Evolutionary conservation across 1,140 invertebrate genomes (phyloP), one percentile per base, ranked within the genome.

Genomic region (Drosophila auraria): DNA sequence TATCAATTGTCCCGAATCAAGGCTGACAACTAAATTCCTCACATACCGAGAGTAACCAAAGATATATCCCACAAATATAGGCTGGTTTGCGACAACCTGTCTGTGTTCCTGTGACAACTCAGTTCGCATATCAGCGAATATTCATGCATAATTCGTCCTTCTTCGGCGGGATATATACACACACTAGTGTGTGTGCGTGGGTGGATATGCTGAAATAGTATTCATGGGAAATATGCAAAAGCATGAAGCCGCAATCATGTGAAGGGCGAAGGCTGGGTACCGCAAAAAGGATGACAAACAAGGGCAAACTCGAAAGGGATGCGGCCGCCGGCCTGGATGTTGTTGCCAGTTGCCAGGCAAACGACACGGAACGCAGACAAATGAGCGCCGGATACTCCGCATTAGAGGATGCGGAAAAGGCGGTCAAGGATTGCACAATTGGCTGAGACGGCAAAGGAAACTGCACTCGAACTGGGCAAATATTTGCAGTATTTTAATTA

Each of bases 171-270:
- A 17, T 63, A 15, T 36, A 25, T 36, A 30, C 36, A 2, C 5
- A 25, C 33, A 40, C 44, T 36, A 11, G 8, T 20, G 17, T 38
- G 33, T 15, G 25, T 9, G 49, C 17, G 62, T 51, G 36, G 25
- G 36, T 23, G 59, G 59, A 23, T 61, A 53, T 45, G 68, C 30
- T 54, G 50, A 60, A 74, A 73, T 73, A 30, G 74, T 77, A 77
- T 77, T 77, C 74, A 77, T 77, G 74, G 54, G 42, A 68, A 68
- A 77, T 87, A 83, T 87, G 83, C 81, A 83, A 87, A 83, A 81
- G 76, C 80, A 61, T 62, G 60, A 57, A 63, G 68, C 66, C 80
- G 63, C 54, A 78, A 83, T 79, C 75, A 79, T 61, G 71, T 44
- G 51, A 71, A 79, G 73, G 82, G 61, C 64, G 60, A 49, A 68